Base-by-base conservation (phyloP, 1,140 invertebrate genomes). In the Harpegnathos saltator region DNA sequence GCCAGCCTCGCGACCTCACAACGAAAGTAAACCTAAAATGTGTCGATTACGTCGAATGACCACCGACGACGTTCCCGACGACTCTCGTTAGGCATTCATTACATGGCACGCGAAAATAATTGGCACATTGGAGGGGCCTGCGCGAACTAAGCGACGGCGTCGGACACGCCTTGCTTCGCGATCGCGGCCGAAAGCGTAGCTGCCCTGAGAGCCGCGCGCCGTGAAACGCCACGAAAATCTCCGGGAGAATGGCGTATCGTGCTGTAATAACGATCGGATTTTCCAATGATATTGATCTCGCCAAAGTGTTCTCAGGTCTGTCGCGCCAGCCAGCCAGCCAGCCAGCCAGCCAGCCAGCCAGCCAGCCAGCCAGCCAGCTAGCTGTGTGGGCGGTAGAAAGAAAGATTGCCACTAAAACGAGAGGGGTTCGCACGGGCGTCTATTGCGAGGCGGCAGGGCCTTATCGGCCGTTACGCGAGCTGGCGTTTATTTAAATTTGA, bases 401-500 rank as follows among this genome's bases (percentile, higher is more conserved):
- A 89, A 89, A 83, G 69, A 89, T 89, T 88, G 84, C 87, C 54
- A 68, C 56, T 52, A 50, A 73, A 82, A 83, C 54, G 75, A 69
- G 48, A 50, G 44, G 63, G 38, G 58, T 77, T 80, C 73, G n/a
- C 61, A 17, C 50, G 63, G 1, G 29, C 66, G 56, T 86, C 80
- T 86, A 89, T 85, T 72, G 73, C 85, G 44, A 88, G 29, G 29
- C 29, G 81, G 87, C 26, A 90, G 87, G 69, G 86, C 84, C 88
- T 92, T 91, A 93, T 92, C 91, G 88, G 84, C 84, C n/a, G n/a
- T n/a, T 86, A 92, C 88, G 65, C 75, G 91, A 91, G 88, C 85
- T 86, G 87, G 88, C 91, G 87, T 93, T 94, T 93, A 93, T 94
- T 93, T 93, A 94, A 94, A 94, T 93, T 93, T 92, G 92, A 92